Evolutionary conservation across 2,797 vertebrate genomes (phyloP).

Genomic region (Notamacropus eugenii): DNA sequence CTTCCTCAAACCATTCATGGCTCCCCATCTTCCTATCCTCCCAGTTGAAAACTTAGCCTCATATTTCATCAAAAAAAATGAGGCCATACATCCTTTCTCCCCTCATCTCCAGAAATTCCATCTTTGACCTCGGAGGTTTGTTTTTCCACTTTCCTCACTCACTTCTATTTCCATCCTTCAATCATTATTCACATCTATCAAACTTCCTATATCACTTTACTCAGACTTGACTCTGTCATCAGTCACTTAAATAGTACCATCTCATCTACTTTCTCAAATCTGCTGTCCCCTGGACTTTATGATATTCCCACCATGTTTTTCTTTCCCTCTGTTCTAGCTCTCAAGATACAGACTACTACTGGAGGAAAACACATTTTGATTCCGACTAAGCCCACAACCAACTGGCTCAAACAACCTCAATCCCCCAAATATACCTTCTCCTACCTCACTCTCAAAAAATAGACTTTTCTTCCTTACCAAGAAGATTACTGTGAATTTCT

Average conservation of each 20-base stretch:
- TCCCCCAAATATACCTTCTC: not conserved
- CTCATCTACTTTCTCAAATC: not conserved
- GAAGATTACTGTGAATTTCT: not conserved
- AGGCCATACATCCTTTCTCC: not conserved
- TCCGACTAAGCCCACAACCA: not conserved
- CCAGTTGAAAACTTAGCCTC: not conserved
- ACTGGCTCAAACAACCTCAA: not conserved
- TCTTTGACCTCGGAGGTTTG: not conserved
- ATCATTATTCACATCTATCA: not conserved
- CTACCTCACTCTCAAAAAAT: not conserved
- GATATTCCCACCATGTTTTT: not conserved
- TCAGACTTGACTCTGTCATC: not conserved
- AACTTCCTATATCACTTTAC: not conserved
- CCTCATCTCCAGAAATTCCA: not conserved
- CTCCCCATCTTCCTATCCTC: not conserved
- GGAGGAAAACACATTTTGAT: not conserved
- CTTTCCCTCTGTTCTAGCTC: not conserved
- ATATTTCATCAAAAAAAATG: not conserved
- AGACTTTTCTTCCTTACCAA: not conserved
- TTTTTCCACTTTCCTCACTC: not conserved
- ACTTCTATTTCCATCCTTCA: not conserved
- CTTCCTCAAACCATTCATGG: not conserved
- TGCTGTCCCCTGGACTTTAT: too few species aligned
- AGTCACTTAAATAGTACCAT: not conserved
- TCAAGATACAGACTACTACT: not conserved